Percentiles rank a stretch among this genome's conserved stretches.
These are phyloP conservation scores for Lepidurus arcticus DNA, from an alignment of 1,140 invertebrate genomes.

Conservation along the genomic window DNA sequence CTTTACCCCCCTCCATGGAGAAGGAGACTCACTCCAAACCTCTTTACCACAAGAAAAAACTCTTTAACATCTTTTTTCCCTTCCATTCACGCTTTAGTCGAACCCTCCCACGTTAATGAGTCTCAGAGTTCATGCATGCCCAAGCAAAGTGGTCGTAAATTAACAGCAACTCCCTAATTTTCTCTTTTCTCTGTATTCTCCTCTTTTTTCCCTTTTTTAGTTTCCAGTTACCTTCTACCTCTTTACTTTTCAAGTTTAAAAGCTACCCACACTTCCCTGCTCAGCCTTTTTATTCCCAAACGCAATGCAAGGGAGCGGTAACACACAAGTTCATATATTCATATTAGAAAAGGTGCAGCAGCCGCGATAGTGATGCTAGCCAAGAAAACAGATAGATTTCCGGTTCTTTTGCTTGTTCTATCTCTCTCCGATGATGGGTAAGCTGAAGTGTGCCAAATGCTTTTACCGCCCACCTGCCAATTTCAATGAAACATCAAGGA, in stretches of 20 bases:
- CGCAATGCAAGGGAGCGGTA: constrained; percentile 10
- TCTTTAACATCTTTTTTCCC: constrained; percentile 14
- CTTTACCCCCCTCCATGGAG: background rate
- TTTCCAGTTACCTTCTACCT: background rate
- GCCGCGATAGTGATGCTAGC: background rate
- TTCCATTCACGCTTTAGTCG: constrained; percentile 24
- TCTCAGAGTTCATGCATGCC: constrained; percentile 7
- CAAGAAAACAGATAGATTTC: constrained; percentile 15
- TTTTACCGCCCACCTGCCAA: constrained; percentile 14
- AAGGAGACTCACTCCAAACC: background rate
- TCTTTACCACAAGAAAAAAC: background rate
- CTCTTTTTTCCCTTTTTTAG: background rate
- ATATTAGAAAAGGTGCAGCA: constrained; percentile 20
- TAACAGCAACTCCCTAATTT: constrained; percentile 22
- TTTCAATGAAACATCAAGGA: constrained; percentile 19
- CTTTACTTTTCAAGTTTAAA: background rate
- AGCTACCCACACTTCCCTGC: background rate
- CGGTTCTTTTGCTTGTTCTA: constrained; percentile 11
- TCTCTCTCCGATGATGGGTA: background rate
- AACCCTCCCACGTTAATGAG: constrained; percentile 13
- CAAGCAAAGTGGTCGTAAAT: constrained; percentile 17
- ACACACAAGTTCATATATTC: background rate
- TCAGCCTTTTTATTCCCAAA: background rate
- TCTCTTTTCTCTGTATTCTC: constrained; percentile 6
- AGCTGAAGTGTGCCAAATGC: constrained; percentile 4